Evolutionary conservation across 2,797 vertebrate genomes (phyloP), one percentile per base, ranked within the genome.

Genomic region (Rhinophrynus dorsalis): DNA sequence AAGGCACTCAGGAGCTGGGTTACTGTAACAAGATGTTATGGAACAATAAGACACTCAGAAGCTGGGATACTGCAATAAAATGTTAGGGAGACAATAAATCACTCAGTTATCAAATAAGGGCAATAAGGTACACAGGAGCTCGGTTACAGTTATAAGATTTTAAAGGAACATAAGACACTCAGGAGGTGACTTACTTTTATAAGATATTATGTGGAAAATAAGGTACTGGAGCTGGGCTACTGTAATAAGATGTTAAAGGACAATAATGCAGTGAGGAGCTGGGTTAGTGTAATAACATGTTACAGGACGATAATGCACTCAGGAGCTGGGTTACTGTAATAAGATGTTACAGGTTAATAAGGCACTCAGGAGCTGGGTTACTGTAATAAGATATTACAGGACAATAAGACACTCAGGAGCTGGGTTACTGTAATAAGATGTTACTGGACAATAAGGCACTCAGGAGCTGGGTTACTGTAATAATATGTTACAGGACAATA

Each of bases 351-450:
- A 6, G 35, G 35, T 4, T 38, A 38, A 38, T 38, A 38, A 13
- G 6, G 35, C 3, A 38, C 6, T 38, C 35, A 38, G 6, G 12
- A 7, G 35, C 11, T 38, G 12, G n/a, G 35, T 38, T 38, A 38
- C 3, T 38, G 29, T n/a, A n/a, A n/a, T n/a, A n/a, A n/a, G n/a
- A n/a, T n/a, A n/a, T n/a, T n/a, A n/a, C n/a, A n/a, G n/a, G n/a
- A n/a, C 37, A 33, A 55, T 55, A 55, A 55, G 27, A 17, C 17
- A 33, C 51, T 55, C 51, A 33, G 51, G 27, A 33, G 29, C 29
- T 10, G 44, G 17, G n/a, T n/a, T n/a, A n/a, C n/a, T n/a, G n/a
- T n/a, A n/a, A n/a, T n/a, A n/a, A n/a, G n/a, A n/a, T n/a, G n/a
- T n/a, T n/a, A n/a, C n/a, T n/a, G n/a, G n/a, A n/a, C n/a, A n/a